Evolutionary conservation across 2,888 invertebrate species (phyloP), one percentile per base, ranked within the genome.

Genomic region (Dolichopus griseipennis): DNA sequence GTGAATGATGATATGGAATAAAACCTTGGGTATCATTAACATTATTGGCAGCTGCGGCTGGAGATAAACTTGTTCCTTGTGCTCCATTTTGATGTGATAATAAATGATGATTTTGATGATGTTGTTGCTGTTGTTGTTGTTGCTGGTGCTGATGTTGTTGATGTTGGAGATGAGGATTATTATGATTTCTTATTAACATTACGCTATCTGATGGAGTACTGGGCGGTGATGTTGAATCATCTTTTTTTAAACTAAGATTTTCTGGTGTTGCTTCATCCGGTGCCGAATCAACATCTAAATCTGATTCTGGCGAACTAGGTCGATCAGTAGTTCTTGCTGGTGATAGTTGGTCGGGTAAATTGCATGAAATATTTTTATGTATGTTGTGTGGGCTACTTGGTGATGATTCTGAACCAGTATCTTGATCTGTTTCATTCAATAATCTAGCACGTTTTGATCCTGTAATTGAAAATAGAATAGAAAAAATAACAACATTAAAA

Each of bases 221-320:
- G 15, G 81, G 81, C 43, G 82, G 81, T 70, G 81, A 80, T 43
- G 82, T 78, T 72, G 75, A 85, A 78, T 79, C 85, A 79, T 76
- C 83, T 73, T 83, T 92, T 75, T 92, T 91, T 74, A 93, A 84
- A 41, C 92, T 92, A 0, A 93, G 83, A 80, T 93, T 93, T 78
- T 93, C 93, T 0, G 93, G 93, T 0, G 88, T 88, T 0, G 88
- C 85, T 72, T 82, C 82, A 70, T 82, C 82, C 6, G 82, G 81
- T 34, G 82, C 81, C 1, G 82, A 82, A 64, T 82, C 82, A n/a
- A 82, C 82, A 72, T 82, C 82, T 61, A 82, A 73, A 73, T 82
- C 82, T 3, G 82, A 81, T 70, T 82, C 82, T 0, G 82, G 82
- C 0, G 82, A 82, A 69, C 82, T 82, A 43, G 82, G 81, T 15